Base-by-base conservation (phyloP, 2,797 vertebrate species). In the Heteromormyrus szaboi region DNA sequence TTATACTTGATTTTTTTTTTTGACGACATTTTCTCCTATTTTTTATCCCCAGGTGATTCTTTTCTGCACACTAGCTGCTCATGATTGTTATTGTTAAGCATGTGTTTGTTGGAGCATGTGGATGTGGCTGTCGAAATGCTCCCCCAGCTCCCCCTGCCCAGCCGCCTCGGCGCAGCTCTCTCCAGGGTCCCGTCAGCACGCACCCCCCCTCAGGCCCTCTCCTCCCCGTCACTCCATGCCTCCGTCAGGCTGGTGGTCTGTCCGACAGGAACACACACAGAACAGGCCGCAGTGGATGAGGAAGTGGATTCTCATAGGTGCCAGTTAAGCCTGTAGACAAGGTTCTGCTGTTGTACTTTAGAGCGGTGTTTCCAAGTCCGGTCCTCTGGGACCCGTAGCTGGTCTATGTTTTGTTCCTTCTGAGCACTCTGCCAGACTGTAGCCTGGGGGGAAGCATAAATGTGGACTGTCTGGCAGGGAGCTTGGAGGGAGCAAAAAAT, bases 201-300 rank as follows among this genome's bases (percentile, higher is more conserved):
- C n/a, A 1, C 7, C 17, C 12, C 51, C 7, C 29, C 85, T 90
- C 85, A 89, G 62, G 68, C 68, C 54, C 53, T 86, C 54, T 90
- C 90, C 22, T 56, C 86, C 6, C 53, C 87, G 9, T 53, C 68
- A 14, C 37, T 87, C 68, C 89, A 83, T 3, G 89, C 89, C 53
- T 90, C 89, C 7, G 89, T 88, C 84, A 90, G 84, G 72, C 88
- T 90, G 68, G 89, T 90, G 22, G 90, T 91, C 90, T 91, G 76
- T 41, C 14, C 37, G 19, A 79, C 8, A 83, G 25, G 59, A 72
- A 29, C 9, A 59, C 8, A 46, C 33, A 12, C 8, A 68, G 41
- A 85, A 41, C 12, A 25, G 37, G 65, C 29, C 29, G 5, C 51
- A 12, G 4, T 22, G 7, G 51, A 14, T 19, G 22, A 25, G 2